These are phyloP conservation scores for Elaphurus davidianus DNA, from an alignment of 2,113 vertebrate species.

Conservation along the genomic window DNA sequence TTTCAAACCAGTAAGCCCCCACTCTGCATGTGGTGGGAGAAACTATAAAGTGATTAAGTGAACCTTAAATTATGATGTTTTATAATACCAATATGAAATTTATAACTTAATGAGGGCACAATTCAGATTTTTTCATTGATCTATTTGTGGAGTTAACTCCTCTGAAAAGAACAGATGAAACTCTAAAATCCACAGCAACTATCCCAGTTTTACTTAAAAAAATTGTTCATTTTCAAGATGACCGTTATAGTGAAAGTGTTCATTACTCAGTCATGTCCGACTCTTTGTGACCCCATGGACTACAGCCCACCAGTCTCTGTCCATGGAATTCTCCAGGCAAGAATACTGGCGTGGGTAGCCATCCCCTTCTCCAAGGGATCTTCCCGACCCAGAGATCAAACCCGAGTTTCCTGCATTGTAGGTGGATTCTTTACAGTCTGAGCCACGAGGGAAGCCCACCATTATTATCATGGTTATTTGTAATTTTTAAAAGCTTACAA, in stretches of 20 bases:
- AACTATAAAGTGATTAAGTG: background rate
- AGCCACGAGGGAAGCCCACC: background rate
- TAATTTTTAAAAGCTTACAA: background rate
- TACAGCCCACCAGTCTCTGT: background rate
- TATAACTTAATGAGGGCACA: background rate
- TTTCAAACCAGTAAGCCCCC: background rate
- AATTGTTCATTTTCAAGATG: background rate
- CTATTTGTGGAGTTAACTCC: background rate
- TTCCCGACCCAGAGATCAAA: background rate
- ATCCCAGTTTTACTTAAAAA: background rate
- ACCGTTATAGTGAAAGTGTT: fast-evolving
- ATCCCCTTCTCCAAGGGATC: background rate
- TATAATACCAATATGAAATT: background rate
- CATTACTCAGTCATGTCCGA: background rate
- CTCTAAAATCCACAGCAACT: background rate
- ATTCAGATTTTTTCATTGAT: background rate
- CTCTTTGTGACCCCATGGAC: background rate
- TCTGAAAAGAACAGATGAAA: background rate
- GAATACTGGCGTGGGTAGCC: background rate
- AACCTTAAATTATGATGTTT: background rate
- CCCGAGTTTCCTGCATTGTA: background rate
- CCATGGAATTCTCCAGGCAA: background rate
- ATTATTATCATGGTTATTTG: background rate
- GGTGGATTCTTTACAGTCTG: background rate
- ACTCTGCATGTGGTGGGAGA: background rate